Conservation (phyloP, 2,888 invertebrate species). For the Plemyria rubiginata region DNA sequence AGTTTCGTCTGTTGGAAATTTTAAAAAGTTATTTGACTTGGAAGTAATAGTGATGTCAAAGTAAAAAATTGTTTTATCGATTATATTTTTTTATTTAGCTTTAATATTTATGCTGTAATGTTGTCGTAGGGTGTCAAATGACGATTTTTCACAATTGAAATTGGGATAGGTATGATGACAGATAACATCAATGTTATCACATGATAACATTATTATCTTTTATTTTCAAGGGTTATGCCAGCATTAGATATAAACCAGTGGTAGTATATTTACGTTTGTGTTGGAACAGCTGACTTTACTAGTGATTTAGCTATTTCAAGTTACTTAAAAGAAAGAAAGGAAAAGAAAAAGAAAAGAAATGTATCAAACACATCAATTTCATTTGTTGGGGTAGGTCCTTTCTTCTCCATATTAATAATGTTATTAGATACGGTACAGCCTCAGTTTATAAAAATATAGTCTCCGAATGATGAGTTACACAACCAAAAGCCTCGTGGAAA, state of each 20-base stretch:
- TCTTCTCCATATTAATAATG: neutral
- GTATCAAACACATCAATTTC: constrained; percentile 29
- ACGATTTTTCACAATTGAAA: neutral
- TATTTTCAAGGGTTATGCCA: neutral
- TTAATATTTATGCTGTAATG: too few relatives aligned
- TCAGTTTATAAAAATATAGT: too few relatives aligned
- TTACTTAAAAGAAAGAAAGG: neutral
- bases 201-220: constrained; percentile 2
- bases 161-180: neutral
- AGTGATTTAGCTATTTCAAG: neutral
- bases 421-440: too few relatives aligned
- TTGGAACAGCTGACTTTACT: constrained; percentile 1
- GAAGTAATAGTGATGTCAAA: constrained; percentile 30
- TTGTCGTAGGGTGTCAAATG: too few relatives aligned
- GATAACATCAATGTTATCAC: constrained; percentile 1
- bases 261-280: constrained; percentile 6
- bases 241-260: neutral
- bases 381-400: constrained; percentile 34
- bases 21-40: constrained; percentile 6
- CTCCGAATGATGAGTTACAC: neutral
- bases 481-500: constrained; percentile 5
- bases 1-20: constrained; percentile 27
- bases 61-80: constrained; percentile 13
- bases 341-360: too few relatives aligned
- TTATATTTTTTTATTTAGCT: neutral